These are phyloP conservation scores for Tiliqua scincoides DNA, from an alignment of 2,113 vertebrate species.

Conservation along the genomic window DNA sequence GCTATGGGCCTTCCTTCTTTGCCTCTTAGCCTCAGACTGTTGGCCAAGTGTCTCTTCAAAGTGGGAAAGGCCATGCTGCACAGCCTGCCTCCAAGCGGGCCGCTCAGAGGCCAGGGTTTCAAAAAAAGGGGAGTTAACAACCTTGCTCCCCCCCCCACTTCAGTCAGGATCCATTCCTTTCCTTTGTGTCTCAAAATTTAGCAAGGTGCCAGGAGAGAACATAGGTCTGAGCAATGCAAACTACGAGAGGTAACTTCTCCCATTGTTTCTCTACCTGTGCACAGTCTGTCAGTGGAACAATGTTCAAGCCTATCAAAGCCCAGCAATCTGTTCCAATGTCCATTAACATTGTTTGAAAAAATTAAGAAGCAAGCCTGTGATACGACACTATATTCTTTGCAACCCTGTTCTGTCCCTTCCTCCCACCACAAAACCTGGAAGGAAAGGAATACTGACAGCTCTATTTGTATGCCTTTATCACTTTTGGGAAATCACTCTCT, in stretches of 20 bases:
- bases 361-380: too few relatives aligned
- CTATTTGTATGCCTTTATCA: accelerated
- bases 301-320: neutral
- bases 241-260: neutral
- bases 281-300: neutral
- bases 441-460: neutral
- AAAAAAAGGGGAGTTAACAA: neutral
- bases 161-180: accelerated
- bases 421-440: neutral
- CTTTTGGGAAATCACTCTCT: neutral
- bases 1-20: too few relatives aligned
- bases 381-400: too few relatives aligned
- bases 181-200: neutral
- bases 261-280: neutral
- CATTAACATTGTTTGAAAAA: neutral
- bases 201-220: neutral
- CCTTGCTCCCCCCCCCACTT: neutral
- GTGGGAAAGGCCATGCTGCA: too few relatives aligned
- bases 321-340: neutral
- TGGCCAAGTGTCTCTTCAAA: too few relatives aligned
- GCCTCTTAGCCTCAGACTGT: too few relatives aligned
- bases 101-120: too few relatives aligned
- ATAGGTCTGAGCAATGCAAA: neutral
- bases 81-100: too few relatives aligned
- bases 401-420: neutral